Evolutionary conservation across 35 echinoderm and acorn worm species (phyloP).

Genomic region (Patiria miniata): DNA sequence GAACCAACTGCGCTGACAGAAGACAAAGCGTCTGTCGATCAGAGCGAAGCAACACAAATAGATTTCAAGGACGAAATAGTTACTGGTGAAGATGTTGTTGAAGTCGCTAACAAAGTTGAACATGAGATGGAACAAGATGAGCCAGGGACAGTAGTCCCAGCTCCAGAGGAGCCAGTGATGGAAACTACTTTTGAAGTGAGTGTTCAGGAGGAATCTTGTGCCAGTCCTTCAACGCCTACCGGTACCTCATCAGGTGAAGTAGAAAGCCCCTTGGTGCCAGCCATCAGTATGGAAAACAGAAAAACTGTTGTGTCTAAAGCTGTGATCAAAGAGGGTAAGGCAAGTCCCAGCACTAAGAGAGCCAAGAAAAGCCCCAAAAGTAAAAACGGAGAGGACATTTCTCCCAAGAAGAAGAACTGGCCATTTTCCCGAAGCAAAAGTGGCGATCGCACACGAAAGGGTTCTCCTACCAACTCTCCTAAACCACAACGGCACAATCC

Average conservation of each 20-base stretch:
- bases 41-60: background rate
- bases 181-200: background rate
- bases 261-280: background rate
- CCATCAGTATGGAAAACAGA: background rate
- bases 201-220: background rate
- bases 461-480: background rate
- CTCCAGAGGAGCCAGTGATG: background rate
- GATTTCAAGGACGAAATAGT: too few species aligned
- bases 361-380: background rate
- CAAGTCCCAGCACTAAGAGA: constrained; percentile 6
- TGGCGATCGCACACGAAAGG: background rate
- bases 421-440: background rate
- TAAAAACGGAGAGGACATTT: background rate
- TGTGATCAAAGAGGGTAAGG: background rate
- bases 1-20: background rate
- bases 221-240: background rate
- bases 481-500: constrained; percentile 15
- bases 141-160: background rate
- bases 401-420: constrained; percentile 13
- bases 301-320: constrained; percentile 18
- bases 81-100: background rate
- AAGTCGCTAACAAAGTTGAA: background rate
- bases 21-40: background rate
- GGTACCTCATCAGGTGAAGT: background rate
- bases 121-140: background rate